phyloP scores from a whole-genome alignment of 2,113 vertebrate species.

The Enhydra lutris region DNA sequence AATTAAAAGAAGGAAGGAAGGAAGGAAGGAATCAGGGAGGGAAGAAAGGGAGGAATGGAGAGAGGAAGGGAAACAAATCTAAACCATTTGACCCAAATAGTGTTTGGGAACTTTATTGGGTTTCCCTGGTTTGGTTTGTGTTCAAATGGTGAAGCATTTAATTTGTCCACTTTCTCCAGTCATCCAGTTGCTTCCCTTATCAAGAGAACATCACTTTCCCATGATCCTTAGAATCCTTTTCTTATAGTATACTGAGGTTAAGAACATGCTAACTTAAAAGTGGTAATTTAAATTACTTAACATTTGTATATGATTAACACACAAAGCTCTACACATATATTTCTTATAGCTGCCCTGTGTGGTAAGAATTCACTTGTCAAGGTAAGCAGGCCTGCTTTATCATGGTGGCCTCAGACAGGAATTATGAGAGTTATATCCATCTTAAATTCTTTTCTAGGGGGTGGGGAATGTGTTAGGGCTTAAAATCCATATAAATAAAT shows the following conservation, averaged over 20 bases:
- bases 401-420: conserved; percentile 24
- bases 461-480: background rate
- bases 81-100: conserved; percentile 27
- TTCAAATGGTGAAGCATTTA: conserved; percentile 14
- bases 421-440: background rate
- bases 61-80: background rate
- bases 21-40: background rate
- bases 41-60: background rate
- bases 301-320: conserved; percentile 27
- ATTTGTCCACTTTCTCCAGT: background rate
- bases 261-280: background rate
- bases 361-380: conserved; percentile 17
- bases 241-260: background rate
- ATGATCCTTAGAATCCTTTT: conserved; percentile 7
- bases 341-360: background rate
- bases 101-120: background rate
- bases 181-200: background rate
- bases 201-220: background rate
- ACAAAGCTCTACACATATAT: background rate
- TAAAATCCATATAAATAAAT: conserved; percentile 45
- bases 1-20: background rate
- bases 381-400: background rate
- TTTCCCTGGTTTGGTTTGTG: conserved; percentile 20
- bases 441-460: conserved; percentile 36
- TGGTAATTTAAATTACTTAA: conserved; percentile 14